A percentile compares a stretch with the other conserved stretches of the same genome.
Evolutionary conservation across 2,113 vertebrate species (phyloP).

Genomic region (Labeo rohita): DNA sequence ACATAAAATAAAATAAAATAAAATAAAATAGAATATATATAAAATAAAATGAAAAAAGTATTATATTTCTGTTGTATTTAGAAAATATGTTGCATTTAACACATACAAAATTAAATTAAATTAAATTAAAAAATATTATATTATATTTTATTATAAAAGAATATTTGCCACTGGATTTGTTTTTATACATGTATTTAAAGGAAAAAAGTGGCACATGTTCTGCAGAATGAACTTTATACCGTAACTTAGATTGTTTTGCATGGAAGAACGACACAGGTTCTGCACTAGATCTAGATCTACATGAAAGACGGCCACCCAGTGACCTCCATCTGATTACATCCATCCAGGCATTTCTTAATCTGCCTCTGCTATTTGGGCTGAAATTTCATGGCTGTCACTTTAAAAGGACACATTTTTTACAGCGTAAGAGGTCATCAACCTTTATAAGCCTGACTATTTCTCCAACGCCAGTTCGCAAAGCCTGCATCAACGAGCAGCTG

Average conservation of each 20-base stretch:
- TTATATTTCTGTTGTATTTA: no score
- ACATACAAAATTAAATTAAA: no score
- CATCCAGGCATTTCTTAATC: constrained; percentile 32
- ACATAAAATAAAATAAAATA: neutral
- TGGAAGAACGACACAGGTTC: neutral
- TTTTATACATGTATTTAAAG: neutral
- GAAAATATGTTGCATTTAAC: neutral
- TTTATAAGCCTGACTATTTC: constrained; percentile 42
- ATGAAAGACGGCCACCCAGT: neutral
- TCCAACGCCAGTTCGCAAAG: constrained; percentile 18
- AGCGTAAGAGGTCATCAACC: constrained; percentile 50
- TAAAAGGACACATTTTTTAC: constrained; percentile 43
- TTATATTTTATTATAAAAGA: neutral
- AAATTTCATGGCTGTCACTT: constrained; percentile 47
- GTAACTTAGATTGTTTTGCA: neutral
- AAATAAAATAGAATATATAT: neutral
- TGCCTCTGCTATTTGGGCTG: constrained; percentile 27
- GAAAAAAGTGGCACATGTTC: neutral
- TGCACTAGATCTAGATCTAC: neutral
- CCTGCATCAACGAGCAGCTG: constrained; percentile 26
- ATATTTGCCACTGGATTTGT: neutral
- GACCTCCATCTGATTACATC: constrained; percentile 34
- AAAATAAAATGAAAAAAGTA: neutral
- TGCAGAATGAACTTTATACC: neutral
- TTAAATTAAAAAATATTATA: neutral